Percentiles rank a stretch among this genome's conserved stretches.
Conservation (phyloP, 2,113 vertebrate genomes). For the Microcebus jonahi region DNA sequence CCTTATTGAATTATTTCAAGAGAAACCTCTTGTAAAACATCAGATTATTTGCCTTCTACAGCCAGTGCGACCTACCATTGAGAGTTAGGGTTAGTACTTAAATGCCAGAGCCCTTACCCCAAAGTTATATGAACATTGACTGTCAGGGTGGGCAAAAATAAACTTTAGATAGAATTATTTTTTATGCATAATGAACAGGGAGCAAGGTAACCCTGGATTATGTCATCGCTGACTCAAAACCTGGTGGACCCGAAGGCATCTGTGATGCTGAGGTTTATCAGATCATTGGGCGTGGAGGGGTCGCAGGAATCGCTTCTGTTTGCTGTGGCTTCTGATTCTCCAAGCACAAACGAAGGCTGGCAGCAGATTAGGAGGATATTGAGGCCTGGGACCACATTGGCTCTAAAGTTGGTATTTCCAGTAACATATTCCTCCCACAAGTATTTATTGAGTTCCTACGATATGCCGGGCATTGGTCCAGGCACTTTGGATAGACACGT, state of each 20-base stretch:
- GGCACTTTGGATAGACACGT: background rate
- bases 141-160: background rate
- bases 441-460: background rate
- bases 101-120: background rate
- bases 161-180: conserved; percentile 33
- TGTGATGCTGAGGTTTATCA: background rate
- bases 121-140: background rate
- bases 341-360: background rate
- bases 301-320: conserved; percentile 43
- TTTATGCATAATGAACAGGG: background rate
- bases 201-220: background rate
- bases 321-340: conserved; percentile 31
- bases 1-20: conserved; percentile 57
- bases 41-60: background rate
- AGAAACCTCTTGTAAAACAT: conserved; percentile 45
- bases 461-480: background rate
- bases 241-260: background rate
- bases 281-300: too few relatives aligned
- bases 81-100: background rate
- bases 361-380: background rate
- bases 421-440: background rate
- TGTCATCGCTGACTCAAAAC: background rate
- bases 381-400: background rate
- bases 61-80: background rate
- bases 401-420: background rate